phyloP scores from a whole-genome alignment of 2,797 vertebrate genomes.

The Aeoliscus strigatus region DNA sequence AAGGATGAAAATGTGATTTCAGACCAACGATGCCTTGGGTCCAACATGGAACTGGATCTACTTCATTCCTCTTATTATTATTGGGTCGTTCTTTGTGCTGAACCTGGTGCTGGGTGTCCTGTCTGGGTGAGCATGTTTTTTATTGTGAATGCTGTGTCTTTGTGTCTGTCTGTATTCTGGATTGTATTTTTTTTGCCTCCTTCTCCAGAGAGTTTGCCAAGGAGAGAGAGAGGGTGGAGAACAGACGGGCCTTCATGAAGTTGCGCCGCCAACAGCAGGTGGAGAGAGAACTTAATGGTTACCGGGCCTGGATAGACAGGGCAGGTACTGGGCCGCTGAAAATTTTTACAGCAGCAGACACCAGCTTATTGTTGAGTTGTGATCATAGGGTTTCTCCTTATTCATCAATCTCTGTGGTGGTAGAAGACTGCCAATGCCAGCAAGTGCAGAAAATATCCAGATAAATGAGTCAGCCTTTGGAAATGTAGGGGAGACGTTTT shows the following conservation, averaged over 20 bases:
- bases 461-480: too few species aligned
- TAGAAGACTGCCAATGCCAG: too few species aligned
- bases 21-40: constrained; percentile 99
- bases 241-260: constrained; percentile 97
- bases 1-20: constrained; percentile 46
- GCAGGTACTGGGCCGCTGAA: constrained; percentile 78
- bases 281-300: constrained; percentile 93
- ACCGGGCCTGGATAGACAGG: constrained; percentile 98
- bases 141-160: not conserved
- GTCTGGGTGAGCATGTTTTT: constrained; percentile 84
- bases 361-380: too few species aligned
- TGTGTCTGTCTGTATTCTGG: not conserved
- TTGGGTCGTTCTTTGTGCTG: constrained; percentile 97
- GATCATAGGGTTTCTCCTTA: too few species aligned
- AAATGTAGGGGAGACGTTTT: too few species aligned
- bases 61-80: constrained; percentile 99
- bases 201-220: constrained; percentile 93
- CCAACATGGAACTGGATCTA: constrained; percentile 98
- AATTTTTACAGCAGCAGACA: constrained; percentile 4
- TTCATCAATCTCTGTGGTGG: too few species aligned
- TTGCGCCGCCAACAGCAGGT: constrained; percentile 96
- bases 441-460: too few species aligned
- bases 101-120: constrained; percentile 98
- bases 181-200: constrained; percentile 16
- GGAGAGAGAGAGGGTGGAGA: constrained; percentile 96